Base-by-base conservation (phyloP, 2,888 invertebrate genomes). In the Heliconius hortense region DNA sequence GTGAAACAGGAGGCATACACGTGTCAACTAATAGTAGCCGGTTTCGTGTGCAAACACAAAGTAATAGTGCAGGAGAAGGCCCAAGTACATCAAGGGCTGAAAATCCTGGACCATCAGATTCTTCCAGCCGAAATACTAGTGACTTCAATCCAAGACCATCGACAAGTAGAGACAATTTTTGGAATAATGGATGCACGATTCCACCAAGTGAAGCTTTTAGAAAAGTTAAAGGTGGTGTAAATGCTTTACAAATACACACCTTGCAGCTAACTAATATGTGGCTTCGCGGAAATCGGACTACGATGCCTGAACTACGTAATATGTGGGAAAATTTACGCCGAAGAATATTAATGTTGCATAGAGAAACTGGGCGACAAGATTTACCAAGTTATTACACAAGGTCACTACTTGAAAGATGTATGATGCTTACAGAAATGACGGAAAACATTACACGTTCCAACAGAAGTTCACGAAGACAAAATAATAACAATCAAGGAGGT, bases 261-360 rank as follows among this genome's bases (percentile, higher is more conserved):
- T 77, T 86, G 73, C 86, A 88, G 68, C 83, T 93, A 48, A 89
- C 91, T 13, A 88, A 90, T 80, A 85, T 92, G 82, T 93, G 94
- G 92, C 82, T 92, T 73, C 90, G 90, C 69, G 93, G 91, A 2
- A 88, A 88, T 75, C 89, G 90, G 11, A 87, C 87, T 15, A 88
- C 91, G 8, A 87, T 96, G 82, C 95, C 95, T 80, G 94, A 95
- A 81, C 92, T 96, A 73, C 94, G 96, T 13, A 91, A 90, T 53
- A 95, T 96, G 94, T 95, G 96, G 94, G 95, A 95, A 77, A 95
- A 95, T 82, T 89, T 96, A 77, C 95, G 95, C 35, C 87, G 95
- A 60, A 95, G 95, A 74, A 95, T 96, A 80, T 87, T 95, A 76
- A 86, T 92, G 80, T 84, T 95, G 74, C 92, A 95, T 79, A 87